phyloP scores from a whole-genome alignment of 2,888 invertebrate genomes.

The Pogonocherus hispidulus region DNA sequence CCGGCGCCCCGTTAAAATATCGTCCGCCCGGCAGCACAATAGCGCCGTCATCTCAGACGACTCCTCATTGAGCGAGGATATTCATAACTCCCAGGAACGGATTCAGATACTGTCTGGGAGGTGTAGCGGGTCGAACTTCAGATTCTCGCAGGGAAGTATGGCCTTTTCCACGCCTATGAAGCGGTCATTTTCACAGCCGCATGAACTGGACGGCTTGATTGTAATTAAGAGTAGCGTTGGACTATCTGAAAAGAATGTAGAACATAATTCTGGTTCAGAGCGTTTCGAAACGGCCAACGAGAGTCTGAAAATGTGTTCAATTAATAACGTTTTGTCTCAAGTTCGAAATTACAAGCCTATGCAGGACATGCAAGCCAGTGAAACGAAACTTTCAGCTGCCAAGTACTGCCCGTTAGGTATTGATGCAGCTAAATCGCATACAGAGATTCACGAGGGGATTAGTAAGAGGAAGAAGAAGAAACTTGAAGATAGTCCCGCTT shows the following conservation, averaged over 20 bases:
- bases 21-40: neutral
- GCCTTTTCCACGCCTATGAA: neutral
- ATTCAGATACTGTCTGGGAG: slow-evolving; percentile 19
- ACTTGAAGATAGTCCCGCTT: too few species aligned
- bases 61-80: neutral
- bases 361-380: neutral
- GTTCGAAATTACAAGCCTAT: too few species aligned
- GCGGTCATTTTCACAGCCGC: too few species aligned
- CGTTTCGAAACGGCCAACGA: neutral
- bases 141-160: slow-evolving; percentile 1
- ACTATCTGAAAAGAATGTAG: neutral
- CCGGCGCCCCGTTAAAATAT: neutral
- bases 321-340: neutral
- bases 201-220: neutral
- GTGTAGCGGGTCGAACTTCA: slow-evolving; percentile 21
- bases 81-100: neutral
- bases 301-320: neutral
- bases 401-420: too few species aligned
- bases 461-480: too few species aligned
- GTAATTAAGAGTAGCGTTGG: neutral
- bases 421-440: too few species aligned
- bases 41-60: neutral
- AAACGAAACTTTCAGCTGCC: neutral
- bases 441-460: too few species aligned
- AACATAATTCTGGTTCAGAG: neutral